Base-by-base conservation (phyloP, 2,113 vertebrate species). In the Syngnathoides biaculeatus region DNA sequence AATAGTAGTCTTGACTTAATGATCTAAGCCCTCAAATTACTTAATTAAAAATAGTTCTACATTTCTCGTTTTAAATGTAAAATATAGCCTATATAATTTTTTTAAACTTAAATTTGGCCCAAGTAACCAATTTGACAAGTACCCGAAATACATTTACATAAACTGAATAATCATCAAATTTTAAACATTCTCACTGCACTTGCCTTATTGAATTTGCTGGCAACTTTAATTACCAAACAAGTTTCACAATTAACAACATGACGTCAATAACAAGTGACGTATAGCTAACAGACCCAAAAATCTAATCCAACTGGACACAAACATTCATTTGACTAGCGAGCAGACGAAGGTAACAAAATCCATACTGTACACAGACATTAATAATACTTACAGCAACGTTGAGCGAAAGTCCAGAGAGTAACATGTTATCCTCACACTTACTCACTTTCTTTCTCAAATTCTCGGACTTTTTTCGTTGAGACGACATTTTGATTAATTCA, bases 381-480 rank as follows among this genome's bases (percentile, higher is more conserved):
- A 22, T 11, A 3, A 22, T 20, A 26, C 60, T 62, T 62, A 62
- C 60, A 8, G 60, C 39, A 43, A 43, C 40, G 60, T 62, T 62
- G 40, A 24, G 60, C 4, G 60, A 24, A n/a, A 62, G 14, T 24
- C n/a, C 40, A 24, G 39, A 24, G n/a, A 62, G 22, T 14, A 62
- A 4, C 39, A 43, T 0, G 20, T 45, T 42, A 24, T 62, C 60
- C 8, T 62, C 60, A 2, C 39, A 43, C 60, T 62, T 62, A 22
- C 22, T 26, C n/a, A 62, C 20, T 42, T 62, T 62, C n/a, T 43
- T 61, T 42, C 59, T 62, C 58, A 61, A 20, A 12, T 40, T 40
- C 24, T 62, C 60, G 1, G n/a, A 26, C 60, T 43, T 62, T 43
- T 26, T 62, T 14, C 60, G n/a, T 43, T 43, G 40, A 15, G 39